phyloP scores from a whole-genome alignment of 2,888 invertebrate genomes.

The Epirrhoe tristata region DNA sequence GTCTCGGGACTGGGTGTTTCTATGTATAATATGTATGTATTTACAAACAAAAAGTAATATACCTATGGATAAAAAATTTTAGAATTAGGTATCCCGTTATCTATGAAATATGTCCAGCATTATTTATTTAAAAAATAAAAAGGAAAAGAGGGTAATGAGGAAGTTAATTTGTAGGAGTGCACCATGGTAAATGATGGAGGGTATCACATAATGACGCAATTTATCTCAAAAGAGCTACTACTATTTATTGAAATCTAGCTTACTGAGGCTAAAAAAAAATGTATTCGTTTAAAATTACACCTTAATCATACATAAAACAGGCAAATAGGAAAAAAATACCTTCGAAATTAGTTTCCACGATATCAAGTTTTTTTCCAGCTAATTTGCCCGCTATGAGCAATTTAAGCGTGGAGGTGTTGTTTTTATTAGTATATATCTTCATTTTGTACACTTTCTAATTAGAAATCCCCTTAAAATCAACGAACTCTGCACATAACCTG shows the following conservation, averaged over 20 bases:
- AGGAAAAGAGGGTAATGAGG: neutral
- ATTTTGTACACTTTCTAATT: slow-evolving; percentile 73
- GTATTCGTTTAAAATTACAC: neutral
- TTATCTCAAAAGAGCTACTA: neutral
- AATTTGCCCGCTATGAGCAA: slow-evolving; percentile 89
- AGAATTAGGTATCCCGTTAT: no score
- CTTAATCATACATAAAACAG: slow-evolving; percentile 9
- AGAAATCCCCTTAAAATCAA: slow-evolving; percentile 1
- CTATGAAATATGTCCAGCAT: neutral
- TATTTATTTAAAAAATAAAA: neutral
- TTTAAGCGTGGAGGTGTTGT: slow-evolving; percentile 91
- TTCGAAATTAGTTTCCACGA: slow-evolving; percentile 86
- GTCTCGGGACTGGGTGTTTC: no score
- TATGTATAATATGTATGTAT: no score
- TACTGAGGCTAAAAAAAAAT: neutral
- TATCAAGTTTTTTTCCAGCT: slow-evolving; percentile 83
- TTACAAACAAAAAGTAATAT: no score
- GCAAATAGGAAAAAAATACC: slow-evolving; percentile 74
- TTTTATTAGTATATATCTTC: slow-evolving; percentile 90
- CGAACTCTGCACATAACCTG: neutral
- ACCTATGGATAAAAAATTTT: no score
- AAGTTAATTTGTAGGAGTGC: neutral
- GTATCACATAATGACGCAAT: neutral
- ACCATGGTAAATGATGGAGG: neutral
- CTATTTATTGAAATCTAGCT: neutral